Percentiles rank a stretch among this genome's conserved stretches.
phyloP scores from a whole-genome alignment of 2,888 invertebrate genomes.

The Clepsis dumicolana region DNA sequence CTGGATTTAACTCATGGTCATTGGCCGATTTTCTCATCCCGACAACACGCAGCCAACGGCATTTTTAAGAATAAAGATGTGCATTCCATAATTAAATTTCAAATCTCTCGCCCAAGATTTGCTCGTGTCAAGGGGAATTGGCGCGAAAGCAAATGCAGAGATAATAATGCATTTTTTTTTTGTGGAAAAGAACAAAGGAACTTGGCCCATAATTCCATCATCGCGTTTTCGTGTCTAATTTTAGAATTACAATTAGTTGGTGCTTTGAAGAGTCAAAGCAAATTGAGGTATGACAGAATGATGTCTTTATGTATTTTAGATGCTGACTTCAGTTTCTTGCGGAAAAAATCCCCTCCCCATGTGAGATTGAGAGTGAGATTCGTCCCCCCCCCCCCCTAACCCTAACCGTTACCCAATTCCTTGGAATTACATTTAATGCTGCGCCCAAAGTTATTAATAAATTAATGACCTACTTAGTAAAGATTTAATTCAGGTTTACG shows the following conservation, averaged over 20 bases:
- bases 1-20: slow-evolving; percentile 2
- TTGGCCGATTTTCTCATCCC: not conserved
- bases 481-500: not conserved
- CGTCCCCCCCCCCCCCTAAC: too few species aligned
- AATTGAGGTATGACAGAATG: not conserved
- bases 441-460: not conserved
- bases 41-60: not conserved
- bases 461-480: not conserved
- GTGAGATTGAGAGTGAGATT: too few species aligned
- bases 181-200: not conserved
- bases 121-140: slow-evolving; percentile 41
- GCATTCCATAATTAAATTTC: slow-evolving; percentile 9
- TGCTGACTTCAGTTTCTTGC: not conserved
- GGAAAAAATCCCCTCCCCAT: too few species aligned
- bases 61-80: not conserved
- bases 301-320: too few species aligned
- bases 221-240: slow-evolving; percentile 6
- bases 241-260: not conserved
- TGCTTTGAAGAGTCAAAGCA: slow-evolving; percentile 8
- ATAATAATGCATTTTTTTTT: slow-evolving; percentile 6
- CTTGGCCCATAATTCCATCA: not conserved
- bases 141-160: slow-evolving; percentile 16
- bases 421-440: not conserved
- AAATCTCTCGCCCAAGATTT: slow-evolving; percentile 38
- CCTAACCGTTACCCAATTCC: not conserved